These are phyloP conservation scores for Chaetogeoica ovagalla DNA, from an alignment of 2,888 invertebrate species.

Conservation along the genomic window DNA sequence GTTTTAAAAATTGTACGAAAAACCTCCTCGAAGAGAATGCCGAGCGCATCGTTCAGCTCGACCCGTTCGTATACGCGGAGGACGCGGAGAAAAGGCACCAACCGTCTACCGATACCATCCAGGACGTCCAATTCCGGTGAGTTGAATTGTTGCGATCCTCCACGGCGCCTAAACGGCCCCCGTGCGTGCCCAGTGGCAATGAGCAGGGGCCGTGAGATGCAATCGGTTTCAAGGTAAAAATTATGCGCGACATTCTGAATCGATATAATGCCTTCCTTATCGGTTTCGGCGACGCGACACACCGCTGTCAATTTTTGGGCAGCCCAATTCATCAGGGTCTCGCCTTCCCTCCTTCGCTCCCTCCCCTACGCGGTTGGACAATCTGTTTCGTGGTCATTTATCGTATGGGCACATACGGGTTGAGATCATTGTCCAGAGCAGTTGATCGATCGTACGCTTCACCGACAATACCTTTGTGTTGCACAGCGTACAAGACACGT, in stretches of 20 bases:
- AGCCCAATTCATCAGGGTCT: background rate
- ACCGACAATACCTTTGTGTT: background rate
- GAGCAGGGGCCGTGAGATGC: background rate
- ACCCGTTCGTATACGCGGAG: slow-evolving; percentile 89
- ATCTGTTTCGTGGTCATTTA: too few relatives aligned
- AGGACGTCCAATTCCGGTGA: slow-evolving; percentile 75
- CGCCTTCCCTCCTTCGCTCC: too few relatives aligned
- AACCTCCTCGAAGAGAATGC: slow-evolving; percentile 68
- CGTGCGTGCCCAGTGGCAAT: background rate
- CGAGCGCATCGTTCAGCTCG: slow-evolving; percentile 92
- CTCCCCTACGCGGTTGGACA: too few relatives aligned
- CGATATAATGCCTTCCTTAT: slow-evolving; percentile 1
- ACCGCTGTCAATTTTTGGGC: background rate
- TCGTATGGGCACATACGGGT: too few relatives aligned
- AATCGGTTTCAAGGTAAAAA: slow-evolving; percentile 41
- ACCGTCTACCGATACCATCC: slow-evolving; percentile 80
- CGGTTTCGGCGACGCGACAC: background rate
- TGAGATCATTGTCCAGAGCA: too few relatives aligned
- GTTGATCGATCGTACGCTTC: background rate
- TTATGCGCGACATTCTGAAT: slow-evolving; percentile 22
- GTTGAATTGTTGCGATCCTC: slow-evolving; percentile 3
- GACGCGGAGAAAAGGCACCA: slow-evolving; percentile 88
- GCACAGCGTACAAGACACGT: background rate
- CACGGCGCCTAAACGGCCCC: too few relatives aligned
- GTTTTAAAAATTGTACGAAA: slow-evolving; percentile 49